These are phyloP conservation scores for Macquaria ambigua DNA, from an alignment of 2,113 vertebrate species.

Conservation along the genomic window DNA sequence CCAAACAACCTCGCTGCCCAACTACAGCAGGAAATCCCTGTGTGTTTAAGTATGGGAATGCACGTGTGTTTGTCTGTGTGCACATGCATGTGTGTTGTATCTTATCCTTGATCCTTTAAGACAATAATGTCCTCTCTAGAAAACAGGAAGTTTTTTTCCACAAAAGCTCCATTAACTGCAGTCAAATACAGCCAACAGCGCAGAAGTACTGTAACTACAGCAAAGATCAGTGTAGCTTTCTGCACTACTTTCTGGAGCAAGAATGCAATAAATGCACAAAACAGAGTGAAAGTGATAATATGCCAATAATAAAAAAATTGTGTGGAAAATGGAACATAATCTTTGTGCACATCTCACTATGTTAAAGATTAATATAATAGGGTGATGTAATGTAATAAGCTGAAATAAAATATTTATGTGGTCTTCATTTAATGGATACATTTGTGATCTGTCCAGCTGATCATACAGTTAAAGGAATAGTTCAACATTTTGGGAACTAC, in stretches of 20 bases:
- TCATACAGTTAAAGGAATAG: too few relatives aligned
- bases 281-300: neutral
- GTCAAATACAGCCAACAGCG: slow-evolving; percentile 14
- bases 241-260: neutral
- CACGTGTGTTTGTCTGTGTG: neutral
- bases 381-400: neutral
- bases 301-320: neutral
- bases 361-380: neutral
- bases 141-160: neutral
- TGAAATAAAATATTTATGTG: neutral
- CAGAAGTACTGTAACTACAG: neutral
- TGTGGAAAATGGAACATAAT: neutral
- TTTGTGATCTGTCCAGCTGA: too few relatives aligned
- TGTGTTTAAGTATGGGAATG: slow-evolving; percentile 16
- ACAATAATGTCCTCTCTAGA: slow-evolving; percentile 37
- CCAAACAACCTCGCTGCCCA: slow-evolving; percentile 41
- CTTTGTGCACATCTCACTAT: neutral
- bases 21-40: slow-evolving; percentile 47
- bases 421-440: neutral
- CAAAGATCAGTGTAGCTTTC: neutral
- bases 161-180: slow-evolving; percentile 21
- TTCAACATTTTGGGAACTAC: neutral
- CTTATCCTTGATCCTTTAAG: slow-evolving; percentile 45
- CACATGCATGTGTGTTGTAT: slow-evolving; percentile 10
- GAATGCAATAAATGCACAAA: neutral